A percentile compares a stretch with the other conserved stretches of the same genome.
Evolutionary conservation across 2,888 invertebrate genomes (phyloP).

Genomic region (Merodon equestris): DNA sequence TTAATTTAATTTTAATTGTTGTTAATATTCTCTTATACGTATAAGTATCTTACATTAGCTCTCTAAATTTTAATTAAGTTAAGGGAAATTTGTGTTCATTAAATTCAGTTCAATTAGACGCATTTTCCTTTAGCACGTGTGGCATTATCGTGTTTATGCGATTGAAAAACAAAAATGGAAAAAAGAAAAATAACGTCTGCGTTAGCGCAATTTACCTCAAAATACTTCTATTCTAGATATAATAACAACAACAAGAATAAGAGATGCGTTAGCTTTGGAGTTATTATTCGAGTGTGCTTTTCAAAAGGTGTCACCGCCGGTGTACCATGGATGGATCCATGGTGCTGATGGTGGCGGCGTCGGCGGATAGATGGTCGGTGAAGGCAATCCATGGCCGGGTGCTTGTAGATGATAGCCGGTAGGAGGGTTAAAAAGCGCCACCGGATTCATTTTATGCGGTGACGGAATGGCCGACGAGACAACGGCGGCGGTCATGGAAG

Average conservation of each 20-base stretch:
- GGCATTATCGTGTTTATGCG: too few relatives aligned
- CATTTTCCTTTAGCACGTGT: constrained; percentile 3
- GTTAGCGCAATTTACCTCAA: constrained; percentile 23
- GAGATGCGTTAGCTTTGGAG: constrained; percentile 28
- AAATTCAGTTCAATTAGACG: constrained; percentile 59
- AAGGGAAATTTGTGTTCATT: constrained; percentile 36
- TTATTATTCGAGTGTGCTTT: constrained; percentile 30
- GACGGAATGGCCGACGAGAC: constrained; percentile 67
- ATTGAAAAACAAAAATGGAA: neutral
- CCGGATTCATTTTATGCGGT: constrained; percentile 67
- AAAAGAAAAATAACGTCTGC: too few relatives aligned
- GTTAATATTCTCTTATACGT: constrained; percentile 27
- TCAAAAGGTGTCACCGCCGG: constrained; percentile 78
- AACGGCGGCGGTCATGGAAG: constrained; percentile 64
- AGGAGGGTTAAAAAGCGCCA: constrained; percentile 69
- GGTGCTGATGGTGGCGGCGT: constrained; percentile 79
- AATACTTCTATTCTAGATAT: constrained; percentile 49
- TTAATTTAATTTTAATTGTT: constrained; percentile 4
- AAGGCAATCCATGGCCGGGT: constrained; percentile 76
- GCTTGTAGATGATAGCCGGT: constrained; percentile 69
- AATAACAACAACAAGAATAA: constrained; percentile 57
- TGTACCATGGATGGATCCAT: constrained; percentile 79
- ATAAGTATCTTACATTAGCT: constrained; percentile 60
- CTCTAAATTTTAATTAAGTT: constrained; percentile 40
- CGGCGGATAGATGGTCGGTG: constrained; percentile 79